Evolutionary conservation across 2,888 invertebrate species (phyloP), one percentile per base, ranked within the genome.

Genomic region (Mystacides longicornis): DNA sequence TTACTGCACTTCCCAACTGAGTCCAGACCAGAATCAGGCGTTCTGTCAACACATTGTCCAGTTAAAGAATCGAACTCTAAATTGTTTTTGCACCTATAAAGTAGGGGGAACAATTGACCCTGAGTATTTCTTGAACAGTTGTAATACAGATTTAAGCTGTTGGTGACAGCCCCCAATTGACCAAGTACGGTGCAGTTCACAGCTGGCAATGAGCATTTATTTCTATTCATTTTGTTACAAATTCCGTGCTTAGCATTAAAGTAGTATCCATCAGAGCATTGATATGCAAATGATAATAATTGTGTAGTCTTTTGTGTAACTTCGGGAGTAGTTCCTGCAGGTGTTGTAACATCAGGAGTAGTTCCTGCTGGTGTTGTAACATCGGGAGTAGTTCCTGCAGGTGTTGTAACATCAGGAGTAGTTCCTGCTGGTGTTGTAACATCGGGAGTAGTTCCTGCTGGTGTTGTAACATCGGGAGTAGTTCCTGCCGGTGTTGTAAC

Each of bases 131-230:
- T 31, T 11, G 56, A 21, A 27, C 58, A 60, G 18, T 51, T 31
- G 33, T 56, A 60, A 22, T 58, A 60, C 22, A 58, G 16, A 9
- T 43, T 16, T 2, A 58, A 52, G 23, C 58, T 58, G 2, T 21
- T 19, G 4, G 20, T 19, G 16, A 60, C 23, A 1, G 37, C 27
- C 9, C 58, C 58, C 9, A 16, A 4, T 7, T 46, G 19, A 16
- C 52, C 52, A 3, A 14, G 4, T 7, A 4, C 16, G 3, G 14
- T 37, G 14, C n/a, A n/a, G n/a, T n/a, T n/a, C n/a, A n/a, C n/a
- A n/a, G n/a, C n/a, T n/a, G n/a, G n/a, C n/a, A n/a, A n/a, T n/a
- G n/a, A n/a, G n/a, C 37, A 37, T 37, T 3, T 3, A 37, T 37
- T 37, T 37, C 37, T 16, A 37, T n/a, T 37, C 4, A 37, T 14